Base-by-base conservation (phyloP, 37 sponge, comb jelly and placozoan species). In the Lycopodina hypogea region DNA sequence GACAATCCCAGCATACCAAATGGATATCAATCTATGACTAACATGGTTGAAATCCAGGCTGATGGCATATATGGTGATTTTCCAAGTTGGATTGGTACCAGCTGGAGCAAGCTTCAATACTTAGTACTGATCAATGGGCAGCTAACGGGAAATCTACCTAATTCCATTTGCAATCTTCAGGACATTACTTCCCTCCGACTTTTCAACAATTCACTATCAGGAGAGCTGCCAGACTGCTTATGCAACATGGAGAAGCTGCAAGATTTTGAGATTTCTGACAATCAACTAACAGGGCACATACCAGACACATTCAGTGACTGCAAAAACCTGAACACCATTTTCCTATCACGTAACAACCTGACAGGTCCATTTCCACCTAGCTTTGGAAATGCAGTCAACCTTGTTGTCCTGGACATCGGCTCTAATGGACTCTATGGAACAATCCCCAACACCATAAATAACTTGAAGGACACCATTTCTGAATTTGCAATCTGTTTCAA, bases 401-500 rank as follows among this genome's bases (percentile, higher is more conserved):
- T 86, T 12, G 37, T 84, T 59, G 56, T 69, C 1, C 39, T 93
- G 11, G 84, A 93, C 75, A 37, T 93, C 36, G 68, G 87, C 78
- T 37, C 32, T 24, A 93, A 93, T 58, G 38, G n/a, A 15, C 30
- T 93, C 17, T 66, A 53, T 30, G 94, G 90, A 18, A 53, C 74
- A 12, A 72, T 93, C 21, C 94, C 94, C 26, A 76, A 78, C 32
- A 51, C 87, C 0, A 68, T 85, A 17, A 57, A 79, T 35, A 62
- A 50, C 34, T 65, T 84, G 19, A 42, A 32, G 32, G 45, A 63
- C 8, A 65, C 56, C 17, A 83, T 81, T 17, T 77, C 65, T 35
- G 81, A 59, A 22, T 82, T 85, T 71, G 39, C 83, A 30, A 29
- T 93, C 2, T 80, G 86, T 48, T 86, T 78, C 77, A 93, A 93